Evolutionary conservation across 2,888 invertebrate genomes (phyloP).

Genomic region (Pteria penguin): DNA sequence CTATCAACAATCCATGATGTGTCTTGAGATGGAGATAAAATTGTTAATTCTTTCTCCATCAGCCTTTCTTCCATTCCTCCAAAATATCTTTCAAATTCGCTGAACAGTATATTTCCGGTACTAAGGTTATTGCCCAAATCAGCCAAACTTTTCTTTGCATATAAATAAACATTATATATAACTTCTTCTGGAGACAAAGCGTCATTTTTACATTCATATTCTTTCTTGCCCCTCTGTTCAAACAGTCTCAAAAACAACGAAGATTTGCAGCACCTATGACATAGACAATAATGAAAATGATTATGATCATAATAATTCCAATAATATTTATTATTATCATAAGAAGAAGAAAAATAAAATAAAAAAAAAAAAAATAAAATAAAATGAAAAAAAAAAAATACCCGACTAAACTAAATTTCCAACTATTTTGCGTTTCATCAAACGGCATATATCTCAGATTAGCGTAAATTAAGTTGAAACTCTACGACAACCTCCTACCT

Average conservation of each 20-base stretch:
- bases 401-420: background rate
- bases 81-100: conserved; percentile 30
- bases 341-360: no score
- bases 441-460: no score
- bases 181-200: conserved; percentile 5
- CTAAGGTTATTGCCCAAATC: conserved; percentile 9
- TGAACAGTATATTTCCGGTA: conserved; percentile 25
- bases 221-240: conserved; percentile 18
- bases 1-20: conserved; percentile 27
- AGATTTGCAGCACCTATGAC: conserved; percentile 9
- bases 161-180: conserved; percentile 14
- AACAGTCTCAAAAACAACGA: conserved; percentile 23
- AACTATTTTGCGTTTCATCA: background rate
- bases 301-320: no score
- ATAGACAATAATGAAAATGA: no score
- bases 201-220: background rate
- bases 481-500: no score
- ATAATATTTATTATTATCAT: no score
- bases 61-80: background rate
- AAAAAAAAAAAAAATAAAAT: background rate
- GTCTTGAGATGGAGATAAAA: background rate
- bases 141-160: conserved; percentile 7
- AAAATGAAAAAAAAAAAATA: background rate
- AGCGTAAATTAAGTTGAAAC: no score
- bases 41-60: conserved; percentile 12